These are phyloP conservation scores for Drosophila gunungcola DNA, from an alignment of 1,140 invertebrate species.

Conservation along the genomic window DNA sequence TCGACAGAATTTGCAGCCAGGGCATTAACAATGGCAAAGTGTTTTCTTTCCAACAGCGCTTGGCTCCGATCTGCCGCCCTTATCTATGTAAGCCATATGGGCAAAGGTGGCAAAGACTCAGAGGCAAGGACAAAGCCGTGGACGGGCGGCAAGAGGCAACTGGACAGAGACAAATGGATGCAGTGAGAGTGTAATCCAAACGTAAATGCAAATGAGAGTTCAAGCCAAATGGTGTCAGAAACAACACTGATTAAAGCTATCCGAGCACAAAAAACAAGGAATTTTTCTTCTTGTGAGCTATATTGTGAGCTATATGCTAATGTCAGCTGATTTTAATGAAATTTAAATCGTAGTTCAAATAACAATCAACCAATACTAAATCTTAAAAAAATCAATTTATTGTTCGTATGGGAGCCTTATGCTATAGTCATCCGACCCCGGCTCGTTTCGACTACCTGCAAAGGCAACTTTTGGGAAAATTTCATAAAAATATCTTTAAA, in stretches of 20 bases:
- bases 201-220: constrained; percentile 58
- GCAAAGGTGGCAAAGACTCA: constrained; percentile 34
- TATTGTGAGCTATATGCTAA: too few relatives aligned
- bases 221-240: constrained; percentile 47
- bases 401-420: too few relatives aligned
- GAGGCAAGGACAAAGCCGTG: constrained; percentile 60
- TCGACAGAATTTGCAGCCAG: constrained; percentile 66
- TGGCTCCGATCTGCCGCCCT: constrained; percentile 36
- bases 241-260: constrained; percentile 56
- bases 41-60: constrained; percentile 33
- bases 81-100: constrained; percentile 57
- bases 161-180: constrained; percentile 40
- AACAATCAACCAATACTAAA: too few relatives aligned
- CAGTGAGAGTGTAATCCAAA: constrained; percentile 52
- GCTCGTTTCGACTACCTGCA: too few relatives aligned
- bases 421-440: too few relatives aligned
- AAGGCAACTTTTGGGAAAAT: too few relatives aligned
- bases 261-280: constrained; percentile 42
- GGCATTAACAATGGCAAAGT: constrained; percentile 73
- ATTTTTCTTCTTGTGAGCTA: too few relatives aligned
- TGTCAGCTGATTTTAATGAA: too few relatives aligned
- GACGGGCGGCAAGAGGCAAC: constrained; percentile 8
- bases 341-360: too few relatives aligned
- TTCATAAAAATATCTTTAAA: too few relatives aligned
- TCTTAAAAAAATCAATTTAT: too few relatives aligned